These are phyloP conservation scores for Artibeus jamaicensis DNA, from an alignment of 2,797 vertebrate genomes.

Conservation along the genomic window DNA sequence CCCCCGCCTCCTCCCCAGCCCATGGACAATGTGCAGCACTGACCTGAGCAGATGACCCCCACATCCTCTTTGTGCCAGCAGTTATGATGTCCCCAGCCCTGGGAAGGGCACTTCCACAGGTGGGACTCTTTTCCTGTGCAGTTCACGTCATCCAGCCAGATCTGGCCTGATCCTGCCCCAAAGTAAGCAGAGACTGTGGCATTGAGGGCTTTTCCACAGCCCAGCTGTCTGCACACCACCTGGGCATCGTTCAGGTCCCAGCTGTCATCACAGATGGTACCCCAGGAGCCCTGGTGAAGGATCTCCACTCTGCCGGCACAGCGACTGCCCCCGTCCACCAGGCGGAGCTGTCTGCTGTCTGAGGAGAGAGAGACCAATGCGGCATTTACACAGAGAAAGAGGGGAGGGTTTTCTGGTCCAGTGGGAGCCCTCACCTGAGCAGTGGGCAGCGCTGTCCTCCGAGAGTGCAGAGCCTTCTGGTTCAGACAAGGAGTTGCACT, in stretches of 20 bases:
- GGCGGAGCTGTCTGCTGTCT: constrained; percentile 71
- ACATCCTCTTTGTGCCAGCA: constrained; percentile 80
- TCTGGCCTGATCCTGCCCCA: constrained; percentile 65
- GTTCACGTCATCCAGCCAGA: constrained; percentile 70
- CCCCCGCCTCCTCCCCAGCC: background rate
- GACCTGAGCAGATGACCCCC: constrained; percentile 82
- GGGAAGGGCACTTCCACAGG: constrained; percentile 72
- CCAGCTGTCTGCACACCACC: no score
- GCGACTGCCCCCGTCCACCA: constrained; percentile 66
- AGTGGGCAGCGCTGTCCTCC: background rate
- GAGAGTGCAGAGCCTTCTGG: background rate
- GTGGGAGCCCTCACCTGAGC: background rate
- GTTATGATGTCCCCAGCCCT: constrained; percentile 62
- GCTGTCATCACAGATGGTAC: constrained; percentile 78
- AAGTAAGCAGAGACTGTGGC: constrained; percentile 61
- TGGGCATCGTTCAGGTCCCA: constrained; percentile 78
- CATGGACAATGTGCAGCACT: background rate
- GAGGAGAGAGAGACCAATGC: constrained; percentile 28
- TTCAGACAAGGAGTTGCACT: accelerated
- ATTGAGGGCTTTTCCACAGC: constrained; percentile 68
- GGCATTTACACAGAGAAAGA: no score
- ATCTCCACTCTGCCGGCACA: constrained; percentile 81
- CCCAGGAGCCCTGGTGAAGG: constrained; percentile 74
- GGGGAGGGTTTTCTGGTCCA: no score
- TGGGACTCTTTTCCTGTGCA: constrained; percentile 75